A percentile compares a stretch with the other conserved stretches of the same genome.
Conservation (phyloP, 2,113 vertebrate genomes). For the Triplophysa rosa region DNA sequence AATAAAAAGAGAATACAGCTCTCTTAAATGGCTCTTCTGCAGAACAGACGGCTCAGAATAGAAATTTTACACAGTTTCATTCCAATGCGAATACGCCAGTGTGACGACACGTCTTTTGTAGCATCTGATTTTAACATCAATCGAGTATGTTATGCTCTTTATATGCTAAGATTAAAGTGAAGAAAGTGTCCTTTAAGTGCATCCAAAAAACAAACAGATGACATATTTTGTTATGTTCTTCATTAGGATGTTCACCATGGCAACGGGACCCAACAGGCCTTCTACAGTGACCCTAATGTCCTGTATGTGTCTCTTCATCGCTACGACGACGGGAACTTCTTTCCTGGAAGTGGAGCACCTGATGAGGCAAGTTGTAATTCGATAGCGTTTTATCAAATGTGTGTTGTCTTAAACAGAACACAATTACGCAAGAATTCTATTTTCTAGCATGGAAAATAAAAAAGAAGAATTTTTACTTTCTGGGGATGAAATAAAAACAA, state of each 20-base stretch:
- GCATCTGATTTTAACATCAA: constrained; percentile 42
- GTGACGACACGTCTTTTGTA: constrained; percentile 36
- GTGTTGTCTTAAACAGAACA: no score
- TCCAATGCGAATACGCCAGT: not conserved
- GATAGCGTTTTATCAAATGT: no score
- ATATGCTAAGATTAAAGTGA: not conserved
- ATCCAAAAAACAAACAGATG: not conserved
- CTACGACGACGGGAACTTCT: constrained; percentile 98
- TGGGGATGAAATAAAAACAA: no score
- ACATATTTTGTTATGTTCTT: constrained; percentile 40
- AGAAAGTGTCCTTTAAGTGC: no score
- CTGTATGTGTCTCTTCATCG: constrained; percentile 95
- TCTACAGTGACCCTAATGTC: constrained; percentile 89
- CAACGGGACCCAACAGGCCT: constrained; percentile 88
- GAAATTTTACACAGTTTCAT: constrained; percentile 41
- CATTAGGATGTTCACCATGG: constrained; percentile 80
- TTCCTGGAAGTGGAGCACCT: constrained; percentile 94
- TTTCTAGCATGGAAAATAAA: no score
- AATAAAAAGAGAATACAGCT: constrained; percentile 38
- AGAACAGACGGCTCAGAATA: constrained; percentile 46
- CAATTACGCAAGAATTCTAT: no score
- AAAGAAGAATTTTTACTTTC: no score
- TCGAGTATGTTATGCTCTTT: not conserved
- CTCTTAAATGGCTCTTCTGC: constrained; percentile 56
- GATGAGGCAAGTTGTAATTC: constrained; percentile 80